Evolutionary conservation across 1,140 invertebrate genomes (phyloP), one percentile per base, ranked within the genome.

Genomic region (Carposina sasakii): DNA sequence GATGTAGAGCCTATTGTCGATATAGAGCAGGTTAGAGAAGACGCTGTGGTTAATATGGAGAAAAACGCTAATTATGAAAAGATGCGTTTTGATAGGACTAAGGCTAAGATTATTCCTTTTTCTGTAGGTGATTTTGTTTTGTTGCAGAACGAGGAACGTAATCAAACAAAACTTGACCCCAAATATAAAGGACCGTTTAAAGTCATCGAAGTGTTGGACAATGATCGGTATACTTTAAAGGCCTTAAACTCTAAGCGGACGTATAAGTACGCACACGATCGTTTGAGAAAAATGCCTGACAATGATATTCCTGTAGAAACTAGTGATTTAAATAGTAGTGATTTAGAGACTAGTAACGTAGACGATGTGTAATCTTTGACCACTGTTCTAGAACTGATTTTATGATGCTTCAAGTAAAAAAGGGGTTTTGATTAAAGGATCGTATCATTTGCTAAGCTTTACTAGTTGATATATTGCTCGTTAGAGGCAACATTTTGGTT

Each of bases 151-250:
- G 44, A 67, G 41, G 40, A 63, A 33, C 52, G 57, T 30, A 52
- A 60, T 54, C 63, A 66, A 44, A 57, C 57, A 23, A 66, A 63
- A 43, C 39, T 63, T 22, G 51, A 52, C 45, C 54, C 59, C 6
- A 65, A 63, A 48, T 65, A 53, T 40, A 55, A 47, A 48, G 63
- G 63, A 8, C 62, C 60, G n/a, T 60, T 60, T 55, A 24, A 30
- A 53, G 40, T 63, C 13, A 17, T 41, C 16, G 41, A 61, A 22
- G 28, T 60, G 15, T 30, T 63, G 16, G 45, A 43, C 10, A 44
- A 47, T 17, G 56, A 62, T 33, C 17, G 57, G 15, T 60, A 63
- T 24, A 23, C 39, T 8, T 26, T 42, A 53, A 60, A 43, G 23
- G 49, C 16, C 31, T 22, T 45, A 12, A 45, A 20, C 19, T 31